Conservation (phyloP, 2,113 vertebrate species). For the Larimichthys crocea region DNA sequence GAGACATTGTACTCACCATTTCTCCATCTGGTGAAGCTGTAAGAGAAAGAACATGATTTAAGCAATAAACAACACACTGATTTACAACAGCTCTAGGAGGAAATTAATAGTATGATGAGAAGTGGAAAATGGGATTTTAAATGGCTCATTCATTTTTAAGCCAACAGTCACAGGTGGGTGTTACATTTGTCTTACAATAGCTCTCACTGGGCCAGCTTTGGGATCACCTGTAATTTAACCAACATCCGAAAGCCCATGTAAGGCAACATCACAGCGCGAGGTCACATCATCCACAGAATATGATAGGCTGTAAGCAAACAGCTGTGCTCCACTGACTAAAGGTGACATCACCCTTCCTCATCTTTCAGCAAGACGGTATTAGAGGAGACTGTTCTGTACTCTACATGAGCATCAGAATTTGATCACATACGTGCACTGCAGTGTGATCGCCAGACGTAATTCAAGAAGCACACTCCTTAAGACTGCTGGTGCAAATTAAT, state of each 20-base stretch:
- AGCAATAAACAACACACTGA: background rate
- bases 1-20: slow-evolving; percentile 88
- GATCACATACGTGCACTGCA: background rate
- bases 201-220: background rate
- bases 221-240: background rate
- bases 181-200: background rate
- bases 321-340: slow-evolving; percentile 22
- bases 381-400: background rate
- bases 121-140: background rate
- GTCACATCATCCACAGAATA: slow-evolving; percentile 16
- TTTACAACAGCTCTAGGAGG: background rate
- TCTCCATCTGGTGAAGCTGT: slow-evolving; percentile 91
- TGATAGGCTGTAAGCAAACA: background rate
- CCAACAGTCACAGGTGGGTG: background rate
- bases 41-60: slow-evolving; percentile 30
- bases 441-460: background rate
- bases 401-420: background rate
- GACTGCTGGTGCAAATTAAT: too few relatives aligned
- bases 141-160: background rate
- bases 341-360: slow-evolving; percentile 14
- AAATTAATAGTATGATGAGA: background rate
- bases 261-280: background rate
- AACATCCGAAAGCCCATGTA: slow-evolving; percentile 15
- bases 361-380: background rate
- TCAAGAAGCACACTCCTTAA: background rate